A percentile compares a stretch with the other conserved stretches of the same genome.
Conservation (phyloP, 2,113 vertebrate species). For the Salvator merianae region DNA sequence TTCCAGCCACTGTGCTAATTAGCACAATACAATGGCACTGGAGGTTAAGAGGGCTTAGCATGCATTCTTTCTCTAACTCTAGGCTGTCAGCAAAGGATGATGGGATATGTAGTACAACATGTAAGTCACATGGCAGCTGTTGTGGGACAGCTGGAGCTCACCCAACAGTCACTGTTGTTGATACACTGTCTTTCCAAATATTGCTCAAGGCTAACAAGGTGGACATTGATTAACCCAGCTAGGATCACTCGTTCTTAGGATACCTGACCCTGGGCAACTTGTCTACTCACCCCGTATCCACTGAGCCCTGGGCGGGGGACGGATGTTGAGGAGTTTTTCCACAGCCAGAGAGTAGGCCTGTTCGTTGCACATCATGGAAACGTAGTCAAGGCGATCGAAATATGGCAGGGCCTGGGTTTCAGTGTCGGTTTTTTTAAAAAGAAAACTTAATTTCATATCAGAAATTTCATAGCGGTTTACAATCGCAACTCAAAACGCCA, state of each 20-base stretch:
- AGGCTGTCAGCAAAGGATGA: background rate
- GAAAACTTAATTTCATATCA: no score
- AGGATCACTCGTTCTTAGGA: background rate
- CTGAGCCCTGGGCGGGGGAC: slow-evolving; percentile 83
- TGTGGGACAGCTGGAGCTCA: no score
- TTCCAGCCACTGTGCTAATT: no score
- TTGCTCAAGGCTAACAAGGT: no score
- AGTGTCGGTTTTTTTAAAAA: no score
- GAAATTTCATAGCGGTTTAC: no score
- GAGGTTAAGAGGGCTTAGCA: background rate
- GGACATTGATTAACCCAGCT: no score
- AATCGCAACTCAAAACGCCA: no score
- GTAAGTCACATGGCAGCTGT: background rate
- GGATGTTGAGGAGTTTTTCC: slow-evolving; percentile 94
- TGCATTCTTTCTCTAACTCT: no score
- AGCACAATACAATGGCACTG: no score
- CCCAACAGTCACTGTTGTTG: no score
- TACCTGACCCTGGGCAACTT: background rate
- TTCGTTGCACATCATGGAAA: slow-evolving; percentile 99
- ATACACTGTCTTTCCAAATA: no score
- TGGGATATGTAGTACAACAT: background rate
- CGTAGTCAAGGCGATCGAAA: slow-evolving; percentile 94
- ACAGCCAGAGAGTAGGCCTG: slow-evolving; percentile 91
- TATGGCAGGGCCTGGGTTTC: slow-evolving; percentile 87
- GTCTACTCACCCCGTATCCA: slow-evolving; percentile 89